A percentile compares a stretch with the other conserved stretches of the same genome.
Evolutionary conservation across 2,113 vertebrate genomes (phyloP).

Genomic region (Sapayoa aenigma): DNA sequence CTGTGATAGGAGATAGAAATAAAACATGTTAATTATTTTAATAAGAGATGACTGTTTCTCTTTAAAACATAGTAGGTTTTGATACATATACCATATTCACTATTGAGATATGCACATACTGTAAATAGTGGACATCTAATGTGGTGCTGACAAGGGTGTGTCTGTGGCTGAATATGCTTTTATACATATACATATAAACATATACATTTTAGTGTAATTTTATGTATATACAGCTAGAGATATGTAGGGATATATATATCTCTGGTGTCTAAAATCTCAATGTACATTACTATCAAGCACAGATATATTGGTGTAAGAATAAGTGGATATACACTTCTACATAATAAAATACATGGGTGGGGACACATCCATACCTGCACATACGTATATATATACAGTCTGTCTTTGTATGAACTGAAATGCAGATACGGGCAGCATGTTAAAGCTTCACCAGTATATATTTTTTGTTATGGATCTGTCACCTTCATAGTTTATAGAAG

Average conservation of each 20-base stretch:
- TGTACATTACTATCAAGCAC: neutral
- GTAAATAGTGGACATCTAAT: neutral
- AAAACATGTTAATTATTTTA: neutral
- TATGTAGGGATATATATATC: neutral
- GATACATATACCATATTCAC: neutral
- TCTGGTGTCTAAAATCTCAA: neutral
- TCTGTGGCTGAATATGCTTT: neutral
- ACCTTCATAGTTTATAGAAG: neutral
- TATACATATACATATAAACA: neutral
- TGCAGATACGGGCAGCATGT: fast-evolving
- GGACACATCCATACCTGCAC: neutral
- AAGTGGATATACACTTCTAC: neutral
- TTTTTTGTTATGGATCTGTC: neutral
- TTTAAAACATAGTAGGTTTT: neutral
- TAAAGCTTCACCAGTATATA: neutral
- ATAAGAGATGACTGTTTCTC: neutral
- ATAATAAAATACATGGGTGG: neutral
- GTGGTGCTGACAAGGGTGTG: neutral
- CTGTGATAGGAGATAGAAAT: neutral
- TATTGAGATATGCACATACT: neutral
- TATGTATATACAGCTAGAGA: neutral
- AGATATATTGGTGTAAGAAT: neutral
- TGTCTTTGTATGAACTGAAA: neutral
- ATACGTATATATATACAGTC: too few relatives aligned
- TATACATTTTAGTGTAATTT: neutral